Base-by-base conservation (phyloP, 2,888 invertebrate genomes). In the Bruchidius siliquastri region DNA sequence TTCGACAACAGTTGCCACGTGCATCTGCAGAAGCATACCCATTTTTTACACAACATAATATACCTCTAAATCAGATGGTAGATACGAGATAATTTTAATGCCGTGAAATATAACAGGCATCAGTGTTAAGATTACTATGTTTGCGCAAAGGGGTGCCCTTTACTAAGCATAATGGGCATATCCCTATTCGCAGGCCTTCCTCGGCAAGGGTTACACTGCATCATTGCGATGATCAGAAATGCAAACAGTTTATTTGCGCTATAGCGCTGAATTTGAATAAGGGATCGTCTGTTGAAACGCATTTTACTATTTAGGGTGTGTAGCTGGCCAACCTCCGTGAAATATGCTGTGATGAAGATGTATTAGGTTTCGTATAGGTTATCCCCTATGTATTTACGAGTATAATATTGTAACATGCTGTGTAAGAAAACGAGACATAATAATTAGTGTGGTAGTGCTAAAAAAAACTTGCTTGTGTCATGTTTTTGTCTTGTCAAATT, bases 101-200 rank as follows among this genome's bases (percentile, higher is more conserved):
- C 79, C 80, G 79, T 81, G 78, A 81, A 81, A 81, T 81, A 81
- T 81, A 77, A 77, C 77, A 74, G 49, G 49, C 49, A 49, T 77
- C 75, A 77, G 75, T 76, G 71, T 74, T 71, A 79, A 79, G 79
- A 79, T 81, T 79, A 79, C 71, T 68, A 73, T 76, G 78, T 80
- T 79, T 79, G 76, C 75, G 74, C 76, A 79, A 77, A 73, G 78
- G 77, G 76, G 73, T 22, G 70, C 10, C 20, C 21, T 49, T 49
- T 49, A n/a, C 49, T 1, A 49, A 49, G 49, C 49, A 49, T 49
- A 49, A 49, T 49, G 49, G 49, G 49, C 49, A 49, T 49, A 49
- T 49, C 49, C 49, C 49, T 49, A 49, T 13, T 13, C 18, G 10
- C 18, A 49, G 49, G 18, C 49, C 49, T 49, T 49, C 6, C 13